Percentiles rank a stretch among this genome's conserved stretches.
These are phyloP conservation scores for Podarcis lilfordi DNA, from an alignment of 2,797 vertebrate genomes.

Conservation along the genomic window DNA sequence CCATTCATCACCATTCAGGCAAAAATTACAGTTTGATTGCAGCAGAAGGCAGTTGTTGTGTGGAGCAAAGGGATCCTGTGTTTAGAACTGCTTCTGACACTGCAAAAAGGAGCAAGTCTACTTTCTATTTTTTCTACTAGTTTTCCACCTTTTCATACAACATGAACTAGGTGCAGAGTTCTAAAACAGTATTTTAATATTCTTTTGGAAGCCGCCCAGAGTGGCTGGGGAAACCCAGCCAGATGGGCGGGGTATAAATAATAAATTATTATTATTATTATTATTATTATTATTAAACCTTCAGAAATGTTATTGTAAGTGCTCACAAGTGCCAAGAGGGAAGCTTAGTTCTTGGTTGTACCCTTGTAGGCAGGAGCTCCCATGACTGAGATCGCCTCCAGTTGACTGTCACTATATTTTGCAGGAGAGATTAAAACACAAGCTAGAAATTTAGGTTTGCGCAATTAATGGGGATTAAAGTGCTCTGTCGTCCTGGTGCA, in stretches of 20 bases:
- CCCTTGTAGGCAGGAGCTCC: too few species aligned
- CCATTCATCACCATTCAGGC: not conserved
- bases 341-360: not conserved
- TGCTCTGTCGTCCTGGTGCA: too few species aligned
- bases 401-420: not conserved
- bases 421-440: too few species aligned
- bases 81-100: not conserved
- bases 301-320: not conserved
- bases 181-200: too few species aligned
- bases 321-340: not conserved
- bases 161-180: not conserved
- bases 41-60: not conserved
- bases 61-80: slow-evolving; percentile 9
- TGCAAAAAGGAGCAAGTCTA: not conserved
- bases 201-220: too few species aligned
- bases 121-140: not conserved
- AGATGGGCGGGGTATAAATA: too few species aligned
- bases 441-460: too few species aligned
- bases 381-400: too few species aligned
- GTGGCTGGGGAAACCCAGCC: too few species aligned
- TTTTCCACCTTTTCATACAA: not conserved
- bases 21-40: not conserved
- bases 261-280: too few species aligned
- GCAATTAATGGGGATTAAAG: too few species aligned
- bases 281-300: not conserved